Evolutionary conservation across 2,113 vertebrate genomes (phyloP).

Genomic region (Cavia porcellus): DNA sequence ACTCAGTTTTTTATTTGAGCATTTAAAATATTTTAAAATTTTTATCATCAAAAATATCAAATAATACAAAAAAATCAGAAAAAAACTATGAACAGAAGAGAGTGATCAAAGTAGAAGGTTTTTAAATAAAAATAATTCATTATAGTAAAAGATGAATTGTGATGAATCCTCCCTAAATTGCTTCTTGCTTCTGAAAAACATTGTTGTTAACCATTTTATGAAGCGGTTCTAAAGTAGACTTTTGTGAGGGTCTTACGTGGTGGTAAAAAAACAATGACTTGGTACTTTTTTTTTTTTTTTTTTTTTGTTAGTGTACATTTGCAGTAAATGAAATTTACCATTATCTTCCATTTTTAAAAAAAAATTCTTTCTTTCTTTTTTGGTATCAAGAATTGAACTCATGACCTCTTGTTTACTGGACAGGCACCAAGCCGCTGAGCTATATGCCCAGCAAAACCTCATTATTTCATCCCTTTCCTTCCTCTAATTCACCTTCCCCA

Average conservation of each 20-base stretch:
- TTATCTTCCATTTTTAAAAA: not conserved
- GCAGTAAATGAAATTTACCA: not conserved
- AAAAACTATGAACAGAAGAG: not conserved
- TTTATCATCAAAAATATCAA: not conserved
- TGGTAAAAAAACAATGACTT: not conserved
- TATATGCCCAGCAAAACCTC: not conserved
- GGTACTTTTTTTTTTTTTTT: not conserved
- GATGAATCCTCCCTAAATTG: not conserved
- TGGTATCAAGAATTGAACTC: no score
- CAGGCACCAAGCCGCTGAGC: no score
- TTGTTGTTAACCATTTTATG: not conserved
- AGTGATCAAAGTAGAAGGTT: not conserved
- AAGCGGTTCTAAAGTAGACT: not conserved
- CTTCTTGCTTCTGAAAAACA: not conserved
- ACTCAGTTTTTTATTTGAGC: not conserved
- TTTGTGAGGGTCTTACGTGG: not conserved
- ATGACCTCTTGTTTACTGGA: no score
- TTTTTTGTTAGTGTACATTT: not conserved
- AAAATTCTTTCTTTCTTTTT: no score
- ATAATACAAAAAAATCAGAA: not conserved
- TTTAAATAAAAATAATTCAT: not conserved
- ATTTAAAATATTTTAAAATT: not conserved
- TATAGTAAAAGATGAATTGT: not conserved
- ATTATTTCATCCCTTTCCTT: not conserved
- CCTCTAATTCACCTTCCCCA: not conserved